Conservation (phyloP, 2,888 invertebrate genomes). For the Nasonovia ribisnigri region DNA sequence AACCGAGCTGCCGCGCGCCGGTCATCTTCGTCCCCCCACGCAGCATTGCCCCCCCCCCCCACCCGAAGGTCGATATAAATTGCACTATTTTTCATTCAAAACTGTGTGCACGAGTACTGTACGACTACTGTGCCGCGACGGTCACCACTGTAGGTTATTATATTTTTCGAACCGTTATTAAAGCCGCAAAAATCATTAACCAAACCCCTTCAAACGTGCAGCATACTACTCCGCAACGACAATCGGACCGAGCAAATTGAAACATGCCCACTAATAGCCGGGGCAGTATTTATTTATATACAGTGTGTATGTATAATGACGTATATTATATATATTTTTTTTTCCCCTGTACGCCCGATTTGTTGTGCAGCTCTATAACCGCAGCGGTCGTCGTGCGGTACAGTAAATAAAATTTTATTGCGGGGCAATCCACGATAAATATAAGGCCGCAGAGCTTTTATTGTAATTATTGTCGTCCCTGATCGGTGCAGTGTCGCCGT, state of each 20-base stretch:
- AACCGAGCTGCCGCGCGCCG: neutral
- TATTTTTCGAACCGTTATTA: slow-evolving; percentile 20
- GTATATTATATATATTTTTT: neutral
- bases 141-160: neutral
- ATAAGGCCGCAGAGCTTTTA: slow-evolving; percentile 54
- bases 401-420: slow-evolving; percentile 63
- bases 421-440: slow-evolving; percentile 45
- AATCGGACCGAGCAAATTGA: slow-evolving; percentile 43
- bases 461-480: slow-evolving; percentile 61
- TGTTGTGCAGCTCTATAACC: neutral
- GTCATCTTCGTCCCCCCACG: neutral
- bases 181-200: slow-evolving; percentile 55
- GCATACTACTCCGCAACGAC: neutral
- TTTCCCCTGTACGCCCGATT: slow-evolving; percentile 3
- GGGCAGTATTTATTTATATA: neutral
- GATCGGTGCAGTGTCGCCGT: slow-evolving; percentile 21
- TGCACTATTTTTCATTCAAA: slow-evolving; percentile 27
- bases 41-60: neutral
- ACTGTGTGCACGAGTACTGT: neutral
- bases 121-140: neutral
- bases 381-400: slow-evolving; percentile 1
- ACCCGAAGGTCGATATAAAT: neutral
- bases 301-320: neutral
- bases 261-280: slow-evolving; percentile 22
- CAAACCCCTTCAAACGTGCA: slow-evolving; percentile 13